phyloP scores from a whole-genome alignment of 2,888 invertebrate species.

The Tethea ocularis region DNA sequence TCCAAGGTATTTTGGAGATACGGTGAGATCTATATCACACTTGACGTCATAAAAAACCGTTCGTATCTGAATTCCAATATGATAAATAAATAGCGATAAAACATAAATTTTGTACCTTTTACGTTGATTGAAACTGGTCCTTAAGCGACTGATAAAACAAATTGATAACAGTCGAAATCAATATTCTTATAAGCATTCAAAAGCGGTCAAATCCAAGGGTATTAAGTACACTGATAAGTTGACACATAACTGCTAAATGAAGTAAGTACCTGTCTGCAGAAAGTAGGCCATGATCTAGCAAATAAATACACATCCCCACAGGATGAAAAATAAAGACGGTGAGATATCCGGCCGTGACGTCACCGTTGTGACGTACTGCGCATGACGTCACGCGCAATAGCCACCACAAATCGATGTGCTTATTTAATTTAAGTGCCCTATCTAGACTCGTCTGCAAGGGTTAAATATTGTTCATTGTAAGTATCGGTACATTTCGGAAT shows the following conservation, averaged over 20 bases:
- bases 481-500: neutral
- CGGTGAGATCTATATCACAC: neutral
- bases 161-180: neutral
- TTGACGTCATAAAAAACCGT: neutral
- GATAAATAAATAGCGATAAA: neutral
- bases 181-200: neutral
- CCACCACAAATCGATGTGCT: conserved; percentile 8
- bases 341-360: conserved; percentile 40
- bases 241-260: neutral
- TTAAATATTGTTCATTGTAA: neutral
- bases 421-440: neutral
- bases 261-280: neutral
- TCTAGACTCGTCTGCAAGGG: neutral
- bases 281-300: conserved; percentile 7
- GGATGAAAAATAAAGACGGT: conserved; percentile 19
- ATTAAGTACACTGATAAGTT: neutral
- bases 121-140: neutral
- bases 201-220: neutral
- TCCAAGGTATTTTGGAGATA: neutral
- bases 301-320: neutral
- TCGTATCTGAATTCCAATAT: neutral
- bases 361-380: conserved; percentile 54
- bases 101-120: neutral
- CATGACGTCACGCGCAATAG: conserved; percentile 53
- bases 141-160: neutral